These are phyloP conservation scores for Eleutherodactylus coqui DNA, from an alignment of 2,797 vertebrate genomes.

Conservation along the genomic window DNA sequence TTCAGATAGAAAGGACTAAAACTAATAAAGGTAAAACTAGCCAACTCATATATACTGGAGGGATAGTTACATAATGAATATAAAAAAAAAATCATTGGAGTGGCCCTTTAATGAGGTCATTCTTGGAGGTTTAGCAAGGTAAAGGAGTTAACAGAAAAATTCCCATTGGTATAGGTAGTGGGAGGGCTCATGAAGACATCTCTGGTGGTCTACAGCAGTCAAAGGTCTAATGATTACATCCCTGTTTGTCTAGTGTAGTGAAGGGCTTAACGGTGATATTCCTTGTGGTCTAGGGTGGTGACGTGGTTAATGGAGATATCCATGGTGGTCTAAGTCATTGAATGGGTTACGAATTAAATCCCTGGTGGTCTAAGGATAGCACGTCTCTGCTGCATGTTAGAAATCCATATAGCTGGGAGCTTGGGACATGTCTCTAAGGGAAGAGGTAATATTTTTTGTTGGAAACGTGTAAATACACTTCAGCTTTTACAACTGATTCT, in stretches of 20 bases:
- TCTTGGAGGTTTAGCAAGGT: background rate
- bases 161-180: too few species aligned
- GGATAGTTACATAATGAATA: too few species aligned
- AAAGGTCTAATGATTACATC: background rate
- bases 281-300: background rate
- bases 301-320: background rate
- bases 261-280: background rate
- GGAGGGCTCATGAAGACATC: background rate
- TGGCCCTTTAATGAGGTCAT: background rate
- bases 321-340: background rate
- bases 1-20: too few species aligned
- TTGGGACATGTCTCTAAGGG: too few species aligned
- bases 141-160: background rate
- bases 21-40: too few species aligned
- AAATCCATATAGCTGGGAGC: too few species aligned
- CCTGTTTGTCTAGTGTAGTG: background rate
- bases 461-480: too few species aligned
- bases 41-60: too few species aligned
- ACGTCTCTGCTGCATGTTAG: background rate
- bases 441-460: too few species aligned
- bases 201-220: background rate
- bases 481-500: too few species aligned
- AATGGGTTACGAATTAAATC: background rate
- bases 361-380: background rate
- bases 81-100: too few species aligned